Evolutionary conservation across 2,113 vertebrate species (phyloP), one percentile per base, ranked within the genome.

Genomic region (Rallus limicola): DNA sequence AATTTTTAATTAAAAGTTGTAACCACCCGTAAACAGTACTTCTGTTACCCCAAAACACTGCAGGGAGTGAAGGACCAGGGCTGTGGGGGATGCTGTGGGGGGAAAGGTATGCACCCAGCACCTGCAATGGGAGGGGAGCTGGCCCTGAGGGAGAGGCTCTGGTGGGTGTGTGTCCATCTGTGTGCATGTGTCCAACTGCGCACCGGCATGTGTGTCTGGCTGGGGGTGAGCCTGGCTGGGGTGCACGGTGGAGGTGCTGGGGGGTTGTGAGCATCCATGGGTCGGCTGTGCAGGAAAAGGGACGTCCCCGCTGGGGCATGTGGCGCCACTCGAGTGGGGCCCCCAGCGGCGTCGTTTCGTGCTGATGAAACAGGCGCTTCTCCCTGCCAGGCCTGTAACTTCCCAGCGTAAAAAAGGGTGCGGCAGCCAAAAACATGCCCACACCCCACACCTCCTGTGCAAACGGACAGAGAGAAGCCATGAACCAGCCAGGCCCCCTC

Each of bases 131-230:
- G 52, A 24, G 29, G 4, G n/a, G 20, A 11, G 4, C 25, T 53
- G 40, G 25, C 26, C 28, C 28, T 10, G 21, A 16, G 14, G 13
- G 56, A 58, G 33, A 24, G 10, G 21, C 5, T 11, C 6, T 42
- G 13, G 26, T 38, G 5, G 3, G 12, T 10, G 48, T 11, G 8
- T 25, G 24, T 36, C 56, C 36, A 52, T 26, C 52, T 33, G 46
- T 18, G 50, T 12, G 16, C 28, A 25, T 10, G 64, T 62, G 58
- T 53, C 38, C 29, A 52, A 56, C 42, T 60, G 67, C 13, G 52
- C 0, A 0, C 1, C 16, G 3, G 1, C 64, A 42, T 10, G 1
- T 2, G 4, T 29, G 34, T 13, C 38, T 10, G 10, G 60, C n/a
- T 31, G 44, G 2, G 24, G 34, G 20, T 33, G 60, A 26, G 28